Conservation (phyloP, 2,888 invertebrate genomes). For the Drosophila nr. perissopoda region DNA sequence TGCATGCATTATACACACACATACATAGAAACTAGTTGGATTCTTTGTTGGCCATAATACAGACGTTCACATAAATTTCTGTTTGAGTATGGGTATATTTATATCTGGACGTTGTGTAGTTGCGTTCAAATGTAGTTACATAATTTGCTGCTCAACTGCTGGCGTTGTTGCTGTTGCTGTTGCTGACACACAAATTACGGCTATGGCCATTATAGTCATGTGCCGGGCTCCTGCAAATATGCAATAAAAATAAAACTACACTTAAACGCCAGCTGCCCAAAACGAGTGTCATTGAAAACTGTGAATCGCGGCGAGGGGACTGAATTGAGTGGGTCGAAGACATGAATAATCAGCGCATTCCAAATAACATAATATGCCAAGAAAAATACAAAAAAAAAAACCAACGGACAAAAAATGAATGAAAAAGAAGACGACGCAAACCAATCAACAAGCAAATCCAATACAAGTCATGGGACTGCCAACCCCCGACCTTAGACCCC, state of each 20-base stretch:
- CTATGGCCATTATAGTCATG: conserved; percentile 68
- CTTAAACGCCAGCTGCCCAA: conserved; percentile 52
- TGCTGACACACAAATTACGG: conserved; percentile 72
- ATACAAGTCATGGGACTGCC: conserved; percentile 64
- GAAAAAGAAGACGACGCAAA: conserved; percentile 44
- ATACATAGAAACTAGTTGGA: conserved; percentile 36
- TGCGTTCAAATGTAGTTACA: conserved; percentile 69
- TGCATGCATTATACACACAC: conserved; percentile 53
- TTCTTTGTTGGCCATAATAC: conserved; percentile 40
- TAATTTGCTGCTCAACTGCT: conserved; percentile 70
- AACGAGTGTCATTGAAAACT: conserved; percentile 55
- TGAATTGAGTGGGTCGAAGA: conserved; percentile 10
- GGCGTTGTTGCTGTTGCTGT: conserved; percentile 32
- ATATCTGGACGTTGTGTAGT: conserved; percentile 66
- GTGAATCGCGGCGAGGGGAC: not conserved
- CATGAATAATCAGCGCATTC: conserved; percentile 55
- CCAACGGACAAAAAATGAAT: conserved; percentile 8
- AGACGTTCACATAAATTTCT: conserved; percentile 9
- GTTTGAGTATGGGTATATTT: not conserved
- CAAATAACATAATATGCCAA: conserved; percentile 5
- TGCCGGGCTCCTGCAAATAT: conserved; percentile 51
- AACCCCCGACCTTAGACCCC: conserved; percentile 5
- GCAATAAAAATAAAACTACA: conserved; percentile 64
- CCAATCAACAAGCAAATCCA: conserved; percentile 77
- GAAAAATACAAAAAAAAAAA: not conserved